Percentiles rank a stretch among this genome's conserved stretches.
Conservation (phyloP, 1,140 invertebrate species). For the Oreohelix idahoensis region DNA sequence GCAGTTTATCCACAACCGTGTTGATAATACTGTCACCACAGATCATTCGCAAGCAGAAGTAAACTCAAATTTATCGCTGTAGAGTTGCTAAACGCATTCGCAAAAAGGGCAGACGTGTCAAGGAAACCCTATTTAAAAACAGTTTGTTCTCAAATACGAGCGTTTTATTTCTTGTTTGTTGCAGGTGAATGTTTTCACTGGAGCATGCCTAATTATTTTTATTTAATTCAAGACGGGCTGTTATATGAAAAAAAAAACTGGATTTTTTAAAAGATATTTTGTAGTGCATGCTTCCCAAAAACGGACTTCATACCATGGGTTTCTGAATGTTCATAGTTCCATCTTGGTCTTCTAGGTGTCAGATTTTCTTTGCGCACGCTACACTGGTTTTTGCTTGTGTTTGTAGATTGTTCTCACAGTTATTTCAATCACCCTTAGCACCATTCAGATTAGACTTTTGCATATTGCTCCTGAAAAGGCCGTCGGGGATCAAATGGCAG, state of each 20-base stretch:
- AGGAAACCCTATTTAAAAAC: slow-evolving; percentile 15
- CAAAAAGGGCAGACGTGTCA: neutral
- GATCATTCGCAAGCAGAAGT: neutral
- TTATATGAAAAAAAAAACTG: neutral
- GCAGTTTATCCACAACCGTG: neutral
- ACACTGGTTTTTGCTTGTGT: slow-evolving; percentile 26
- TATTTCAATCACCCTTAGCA: slow-evolving; percentile 23
- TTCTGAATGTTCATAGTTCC: neutral
- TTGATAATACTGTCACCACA: slow-evolving; percentile 5
- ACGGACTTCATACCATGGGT: neutral
- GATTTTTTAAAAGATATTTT: neutral
- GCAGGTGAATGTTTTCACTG: slow-evolving; percentile 26
- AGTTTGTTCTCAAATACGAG: slow-evolving; percentile 14
- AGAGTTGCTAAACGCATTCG: slow-evolving; percentile 1
- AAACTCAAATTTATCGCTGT: neutral
- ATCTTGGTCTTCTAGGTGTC: neutral
- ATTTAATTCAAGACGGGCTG: too few relatives aligned
- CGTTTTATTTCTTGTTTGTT: slow-evolving; percentile 27
- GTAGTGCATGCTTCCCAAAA: neutral
- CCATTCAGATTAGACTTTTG: slow-evolving; percentile 33
- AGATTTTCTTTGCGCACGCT: slow-evolving; percentile 2
- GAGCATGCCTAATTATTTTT: neutral
- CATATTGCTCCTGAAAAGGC: slow-evolving; percentile 13
- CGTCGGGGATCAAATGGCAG: slow-evolving; percentile 14
- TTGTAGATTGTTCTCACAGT: slow-evolving; percentile 7